A percentile compares a stretch with the other conserved stretches of the same genome.
Evolutionary conservation across 1,140 invertebrate genomes (phyloP).

Genomic region (Dryas iulia): DNA sequence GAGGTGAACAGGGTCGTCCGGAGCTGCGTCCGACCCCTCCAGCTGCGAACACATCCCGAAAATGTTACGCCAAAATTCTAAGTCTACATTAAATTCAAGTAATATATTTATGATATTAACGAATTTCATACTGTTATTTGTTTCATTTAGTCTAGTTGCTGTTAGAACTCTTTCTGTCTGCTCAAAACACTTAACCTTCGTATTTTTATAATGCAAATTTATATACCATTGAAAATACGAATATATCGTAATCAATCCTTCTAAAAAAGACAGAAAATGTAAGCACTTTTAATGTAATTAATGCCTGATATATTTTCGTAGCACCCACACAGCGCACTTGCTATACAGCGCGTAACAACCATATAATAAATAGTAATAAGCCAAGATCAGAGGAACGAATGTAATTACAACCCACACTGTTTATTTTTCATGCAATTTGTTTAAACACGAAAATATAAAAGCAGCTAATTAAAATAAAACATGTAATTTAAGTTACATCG

Average conservation of each 20-base stretch:
- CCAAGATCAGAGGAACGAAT: background rate
- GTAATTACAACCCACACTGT: background rate
- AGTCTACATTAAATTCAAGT: no score
- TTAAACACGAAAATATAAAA: background rate
- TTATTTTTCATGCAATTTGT: background rate
- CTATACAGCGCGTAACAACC: background rate
- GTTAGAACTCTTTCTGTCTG: background rate
- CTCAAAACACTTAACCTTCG: background rate
- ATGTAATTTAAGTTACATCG: background rate
- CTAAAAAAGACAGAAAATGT: background rate
- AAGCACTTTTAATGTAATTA: background rate
- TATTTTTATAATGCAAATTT: background rate
- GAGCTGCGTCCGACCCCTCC: constrained; percentile 94
- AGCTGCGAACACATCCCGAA: constrained; percentile 68
- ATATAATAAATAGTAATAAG: background rate
- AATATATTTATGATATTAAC: no score
- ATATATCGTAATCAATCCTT: background rate
- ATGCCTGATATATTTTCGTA: background rate
- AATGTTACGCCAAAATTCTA: no score
- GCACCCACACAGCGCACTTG: background rate
- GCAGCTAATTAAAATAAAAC: background rate
- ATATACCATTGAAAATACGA: background rate
- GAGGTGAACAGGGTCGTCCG: constrained; percentile 97
- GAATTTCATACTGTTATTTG: no score
- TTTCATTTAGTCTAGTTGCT: background rate